Evolutionary conservation across 2,888 invertebrate species (phyloP).

Genomic region (Perdita meconis): DNA sequence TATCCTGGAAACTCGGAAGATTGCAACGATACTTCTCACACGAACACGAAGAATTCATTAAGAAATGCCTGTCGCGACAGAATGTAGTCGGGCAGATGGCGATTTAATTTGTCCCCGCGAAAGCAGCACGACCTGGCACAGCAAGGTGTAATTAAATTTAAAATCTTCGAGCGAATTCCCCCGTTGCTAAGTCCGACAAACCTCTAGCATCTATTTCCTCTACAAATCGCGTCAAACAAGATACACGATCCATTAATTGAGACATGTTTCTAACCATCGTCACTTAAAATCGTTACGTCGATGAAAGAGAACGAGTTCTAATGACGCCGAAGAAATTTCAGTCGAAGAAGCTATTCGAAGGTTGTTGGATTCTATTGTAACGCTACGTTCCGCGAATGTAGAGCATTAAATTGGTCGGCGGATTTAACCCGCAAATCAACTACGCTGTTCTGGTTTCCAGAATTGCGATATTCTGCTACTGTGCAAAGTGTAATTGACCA

Average conservation of each 20-base stretch:
- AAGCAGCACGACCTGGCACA: constrained; percentile 64
- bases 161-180: constrained; percentile 66
- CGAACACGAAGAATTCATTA: constrained; percentile 67
- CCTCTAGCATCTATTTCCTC: constrained; percentile 16
- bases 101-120: constrained; percentile 66
- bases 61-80: constrained; percentile 60
- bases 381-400: constrained; percentile 11
- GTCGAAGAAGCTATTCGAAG: neutral
- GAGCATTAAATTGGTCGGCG: constrained; percentile 39
- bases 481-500: constrained; percentile 42
- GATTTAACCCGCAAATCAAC: constrained; percentile 32
- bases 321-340: constrained; percentile 28
- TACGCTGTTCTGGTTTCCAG: constrained; percentile 24
- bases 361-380: constrained; percentile 29
- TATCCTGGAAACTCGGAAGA: constrained; percentile 27
- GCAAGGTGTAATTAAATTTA: constrained; percentile 62
- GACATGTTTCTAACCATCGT: neutral
- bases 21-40: constrained; percentile 49
- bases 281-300: neutral
- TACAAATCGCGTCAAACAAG: neutral
- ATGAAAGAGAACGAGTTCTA: constrained; percentile 5
- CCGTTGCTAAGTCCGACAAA: constrained; percentile 30
- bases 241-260: neutral
- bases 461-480: constrained; percentile 4
- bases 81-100: constrained; percentile 50